Conservation (phyloP, 1,140 invertebrate species). For the Cheumatopsyche charites region DNA sequence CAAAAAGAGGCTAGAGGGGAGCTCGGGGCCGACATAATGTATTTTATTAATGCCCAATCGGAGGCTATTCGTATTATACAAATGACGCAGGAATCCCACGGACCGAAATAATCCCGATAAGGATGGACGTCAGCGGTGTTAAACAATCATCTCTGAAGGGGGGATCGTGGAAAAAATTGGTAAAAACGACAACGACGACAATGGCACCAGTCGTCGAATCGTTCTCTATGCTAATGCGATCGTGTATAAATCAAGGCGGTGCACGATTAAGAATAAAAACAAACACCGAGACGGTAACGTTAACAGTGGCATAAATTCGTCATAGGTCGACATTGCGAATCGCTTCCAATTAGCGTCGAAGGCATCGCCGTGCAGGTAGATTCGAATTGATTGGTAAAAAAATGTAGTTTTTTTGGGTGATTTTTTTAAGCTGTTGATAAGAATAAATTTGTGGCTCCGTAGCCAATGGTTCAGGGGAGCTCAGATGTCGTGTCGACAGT, state of each 20-base stretch:
- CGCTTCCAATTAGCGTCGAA: no score
- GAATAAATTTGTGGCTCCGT: no score
- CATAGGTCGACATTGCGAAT: no score
- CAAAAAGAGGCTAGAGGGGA: no score
- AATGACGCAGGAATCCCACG: constrained; percentile 42
- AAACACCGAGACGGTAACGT: neutral
- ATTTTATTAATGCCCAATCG: constrained; percentile 33
- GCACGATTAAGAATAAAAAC: constrained; percentile 6
- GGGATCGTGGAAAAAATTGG: no score
- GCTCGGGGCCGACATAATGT: constrained; percentile 9
- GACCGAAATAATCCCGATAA: constrained; percentile 7
- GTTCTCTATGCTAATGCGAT: constrained; percentile 9
- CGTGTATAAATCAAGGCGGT: neutral
- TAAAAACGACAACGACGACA: neutral
- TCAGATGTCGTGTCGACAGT: constrained; percentile 14
- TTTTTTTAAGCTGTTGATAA: no score
- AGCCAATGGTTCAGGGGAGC: no score
- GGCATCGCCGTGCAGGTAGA: no score
- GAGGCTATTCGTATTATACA: constrained; percentile 37
- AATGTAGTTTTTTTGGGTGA: no score
- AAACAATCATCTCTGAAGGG: constrained; percentile 10
- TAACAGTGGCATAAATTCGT: no score
- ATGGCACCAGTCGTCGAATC: neutral
- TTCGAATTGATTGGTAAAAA: no score
- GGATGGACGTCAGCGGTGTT: neutral